These are phyloP conservation scores for Thelaira solivaga DNA, from an alignment of 2,888 invertebrate species.

Conservation along the genomic window DNA sequence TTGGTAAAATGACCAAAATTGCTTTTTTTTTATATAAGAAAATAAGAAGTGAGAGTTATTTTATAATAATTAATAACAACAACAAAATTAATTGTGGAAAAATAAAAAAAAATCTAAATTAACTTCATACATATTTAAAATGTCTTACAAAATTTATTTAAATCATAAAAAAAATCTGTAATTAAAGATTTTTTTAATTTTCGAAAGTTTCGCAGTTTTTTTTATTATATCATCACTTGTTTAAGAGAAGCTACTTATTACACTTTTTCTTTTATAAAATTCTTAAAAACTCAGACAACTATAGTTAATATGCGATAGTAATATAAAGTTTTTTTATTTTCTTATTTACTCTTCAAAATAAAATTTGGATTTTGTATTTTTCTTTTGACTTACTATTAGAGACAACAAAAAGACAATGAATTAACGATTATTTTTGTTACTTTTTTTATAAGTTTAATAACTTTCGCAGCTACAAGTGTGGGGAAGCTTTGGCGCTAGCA, in stretches of 20 bases:
- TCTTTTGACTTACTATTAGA: neutral
- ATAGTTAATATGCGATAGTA: constrained; percentile 33
- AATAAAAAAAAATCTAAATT: neutral
- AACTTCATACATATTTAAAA: neutral
- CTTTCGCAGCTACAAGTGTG: too few species aligned
- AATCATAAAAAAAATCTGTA: too few species aligned
- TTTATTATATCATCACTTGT: too few species aligned
- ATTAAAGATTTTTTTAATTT: too few species aligned
- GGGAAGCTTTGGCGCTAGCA: too few species aligned
- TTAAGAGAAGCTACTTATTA: constrained; percentile 9
- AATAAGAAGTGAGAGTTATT: constrained; percentile 56
- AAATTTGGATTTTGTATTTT: constrained; percentile 8
- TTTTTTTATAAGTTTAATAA: too few species aligned
- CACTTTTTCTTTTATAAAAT: constrained; percentile 1
- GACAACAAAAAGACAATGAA: constrained; percentile 5
- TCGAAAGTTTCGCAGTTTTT: too few species aligned
- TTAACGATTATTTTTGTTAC: constrained; percentile 5
- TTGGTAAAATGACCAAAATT: constrained; percentile 34
- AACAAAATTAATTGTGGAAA: neutral
- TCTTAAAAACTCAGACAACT: neutral
- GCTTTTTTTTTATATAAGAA: constrained; percentile 14
- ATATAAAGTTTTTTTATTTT: constrained; percentile 14
- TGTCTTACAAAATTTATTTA: neutral
- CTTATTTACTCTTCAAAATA: neutral
- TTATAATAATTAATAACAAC: neutral